phyloP scores from a whole-genome alignment of 2,113 vertebrate species.

The Vanacampus margaritifer region DNA sequence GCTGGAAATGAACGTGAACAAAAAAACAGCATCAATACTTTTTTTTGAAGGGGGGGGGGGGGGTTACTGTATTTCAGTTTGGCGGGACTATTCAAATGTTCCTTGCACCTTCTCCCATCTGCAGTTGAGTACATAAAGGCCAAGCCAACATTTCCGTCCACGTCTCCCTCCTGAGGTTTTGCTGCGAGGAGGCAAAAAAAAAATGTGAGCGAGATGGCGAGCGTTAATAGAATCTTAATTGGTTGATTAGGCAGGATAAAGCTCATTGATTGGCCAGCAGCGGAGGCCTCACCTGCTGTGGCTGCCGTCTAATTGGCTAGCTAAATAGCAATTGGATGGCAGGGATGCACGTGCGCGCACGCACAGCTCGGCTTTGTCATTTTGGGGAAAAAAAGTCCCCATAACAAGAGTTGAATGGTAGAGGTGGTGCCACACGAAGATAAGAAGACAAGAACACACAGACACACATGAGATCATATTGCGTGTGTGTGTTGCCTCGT shows the following conservation, averaged over 20 bases:
- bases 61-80: too few relatives aligned
- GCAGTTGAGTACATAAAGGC: too few relatives aligned
- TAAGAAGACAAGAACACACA: too few relatives aligned
- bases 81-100: too few relatives aligned
- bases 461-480: neutral
- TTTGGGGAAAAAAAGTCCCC: neutral
- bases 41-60: too few relatives aligned
- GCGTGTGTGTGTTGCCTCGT: neutral
- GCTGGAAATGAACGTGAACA: too few relatives aligned
- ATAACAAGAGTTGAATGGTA: neutral
- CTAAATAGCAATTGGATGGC: conserved; percentile 66
- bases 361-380: conserved; percentile 8
- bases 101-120: too few relatives aligned
- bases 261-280: conserved; percentile 65
- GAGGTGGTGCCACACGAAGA: too few relatives aligned
- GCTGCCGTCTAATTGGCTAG: conserved; percentile 53
- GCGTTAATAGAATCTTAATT: conserved; percentile 67
- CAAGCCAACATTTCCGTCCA: too few relatives aligned
- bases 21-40: too few relatives aligned
- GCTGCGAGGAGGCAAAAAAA: too few relatives aligned
- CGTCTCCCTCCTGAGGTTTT: too few relatives aligned
- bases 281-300: conserved; percentile 64
- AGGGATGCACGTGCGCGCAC: conserved; percentile 38
- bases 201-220: conserved; percentile 20
- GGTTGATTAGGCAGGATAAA: conserved; percentile 67